Conservation (phyloP, 1,140 invertebrate genomes). For the Listronotus bonariensis region DNA sequence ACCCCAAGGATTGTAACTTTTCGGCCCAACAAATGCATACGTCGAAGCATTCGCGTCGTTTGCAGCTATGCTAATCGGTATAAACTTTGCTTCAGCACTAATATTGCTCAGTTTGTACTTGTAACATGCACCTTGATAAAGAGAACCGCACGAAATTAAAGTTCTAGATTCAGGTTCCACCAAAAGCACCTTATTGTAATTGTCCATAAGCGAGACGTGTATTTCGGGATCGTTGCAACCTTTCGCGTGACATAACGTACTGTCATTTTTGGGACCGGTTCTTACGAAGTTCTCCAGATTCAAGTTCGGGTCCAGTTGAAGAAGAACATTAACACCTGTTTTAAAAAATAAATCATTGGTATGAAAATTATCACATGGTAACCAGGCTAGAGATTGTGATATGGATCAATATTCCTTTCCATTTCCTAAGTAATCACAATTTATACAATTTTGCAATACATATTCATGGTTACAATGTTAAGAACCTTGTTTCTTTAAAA, state of each 20-base stretch:
- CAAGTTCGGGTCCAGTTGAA: constrained; percentile 78
- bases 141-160: constrained; percentile 86
- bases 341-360: background rate
- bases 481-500: too few relatives aligned
- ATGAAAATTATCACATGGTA: too few relatives aligned
- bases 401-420: too few relatives aligned
- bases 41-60: constrained; percentile 91
- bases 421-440: too few relatives aligned
- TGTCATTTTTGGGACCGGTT: constrained; percentile 79
- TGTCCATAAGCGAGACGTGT: constrained; percentile 73
- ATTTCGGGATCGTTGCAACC: constrained; percentile 74
- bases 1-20: constrained; percentile 78
- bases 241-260: constrained; percentile 83
- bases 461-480: too few relatives aligned
- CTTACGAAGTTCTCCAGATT: constrained; percentile 68
- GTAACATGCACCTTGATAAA: constrained; percentile 85
- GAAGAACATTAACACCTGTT: constrained; percentile 81
- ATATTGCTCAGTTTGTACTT: constrained; percentile 86
- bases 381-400: too few relatives aligned
- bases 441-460: too few relatives aligned
- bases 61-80: constrained; percentile 81
- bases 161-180: constrained; percentile 80
- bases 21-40: constrained; percentile 92
- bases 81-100: constrained; percentile 72
- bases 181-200: constrained; percentile 90